These are phyloP conservation scores for Epicauta chinensis DNA, from an alignment of 1,140 invertebrate species.

Conservation along the genomic window DNA sequence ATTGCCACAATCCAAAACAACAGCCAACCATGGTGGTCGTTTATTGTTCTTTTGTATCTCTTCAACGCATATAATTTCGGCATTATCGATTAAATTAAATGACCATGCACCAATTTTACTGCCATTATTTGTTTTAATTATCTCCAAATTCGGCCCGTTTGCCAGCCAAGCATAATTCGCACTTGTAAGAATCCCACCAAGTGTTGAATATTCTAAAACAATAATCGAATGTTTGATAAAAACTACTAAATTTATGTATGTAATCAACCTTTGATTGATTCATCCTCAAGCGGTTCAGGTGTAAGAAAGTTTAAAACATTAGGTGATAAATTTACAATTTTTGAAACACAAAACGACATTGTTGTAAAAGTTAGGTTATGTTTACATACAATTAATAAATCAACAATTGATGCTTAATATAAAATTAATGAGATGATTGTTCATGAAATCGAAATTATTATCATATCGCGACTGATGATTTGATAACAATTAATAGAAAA, in stretches of 20 bases:
- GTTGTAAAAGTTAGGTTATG: slow-evolving; percentile 8
- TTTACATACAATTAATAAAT: background rate
- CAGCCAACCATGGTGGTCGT: slow-evolving; percentile 42
- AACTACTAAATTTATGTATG: too few species aligned
- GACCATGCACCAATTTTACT: slow-evolving; percentile 52
- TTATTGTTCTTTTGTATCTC: slow-evolving; percentile 47
- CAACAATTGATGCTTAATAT: too few species aligned
- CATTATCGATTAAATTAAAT: slow-evolving; percentile 49
- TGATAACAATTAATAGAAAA: too few species aligned
- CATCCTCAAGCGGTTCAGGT: background rate
- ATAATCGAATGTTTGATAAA: background rate
- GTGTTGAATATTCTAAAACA: slow-evolving; percentile 22
- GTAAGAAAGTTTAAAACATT: slow-evolving; percentile 3
- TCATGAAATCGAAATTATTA: too few species aligned
- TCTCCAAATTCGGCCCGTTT: slow-evolving; percentile 52
- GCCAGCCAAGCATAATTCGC: slow-evolving; percentile 53
- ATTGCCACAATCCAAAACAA: slow-evolving; percentile 48
- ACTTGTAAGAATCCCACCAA: slow-evolving; percentile 36
- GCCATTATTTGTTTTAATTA: slow-evolving; percentile 50
- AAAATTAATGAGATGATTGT: too few species aligned
- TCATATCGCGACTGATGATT: too few species aligned
- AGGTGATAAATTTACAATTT: slow-evolving; percentile 12
- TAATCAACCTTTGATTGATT: background rate
- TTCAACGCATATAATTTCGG: slow-evolving; percentile 43
- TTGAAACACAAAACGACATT: slow-evolving; percentile 11